Evolutionary conservation across 2,888 invertebrate genomes (phyloP).

Genomic region (Steinernema carpocapsae): DNA sequence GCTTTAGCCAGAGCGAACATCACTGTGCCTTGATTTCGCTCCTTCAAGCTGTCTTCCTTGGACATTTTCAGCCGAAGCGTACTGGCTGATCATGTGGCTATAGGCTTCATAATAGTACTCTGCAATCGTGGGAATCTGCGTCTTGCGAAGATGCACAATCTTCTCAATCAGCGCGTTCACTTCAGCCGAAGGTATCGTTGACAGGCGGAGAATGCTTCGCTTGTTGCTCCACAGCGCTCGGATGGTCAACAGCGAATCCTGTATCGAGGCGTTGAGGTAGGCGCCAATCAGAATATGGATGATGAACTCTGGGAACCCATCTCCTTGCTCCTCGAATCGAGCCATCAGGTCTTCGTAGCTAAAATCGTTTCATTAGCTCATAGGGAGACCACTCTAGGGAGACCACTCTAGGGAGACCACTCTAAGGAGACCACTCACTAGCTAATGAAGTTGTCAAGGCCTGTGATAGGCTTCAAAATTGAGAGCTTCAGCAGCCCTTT

Average conservation of each 20-base stretch:
- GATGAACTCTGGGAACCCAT: slow-evolving; percentile 53
- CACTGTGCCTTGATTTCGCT: slow-evolving; percentile 48
- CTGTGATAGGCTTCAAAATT: slow-evolving; percentile 52
- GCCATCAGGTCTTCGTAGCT: slow-evolving; percentile 61
- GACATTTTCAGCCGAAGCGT: slow-evolving; percentile 50
- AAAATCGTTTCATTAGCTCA: slow-evolving; percentile 37
- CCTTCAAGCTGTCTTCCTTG: slow-evolving; percentile 49
- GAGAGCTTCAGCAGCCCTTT: slow-evolving; percentile 50
- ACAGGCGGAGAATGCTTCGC: slow-evolving; percentile 53
- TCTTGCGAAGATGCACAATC: slow-evolving; percentile 38
- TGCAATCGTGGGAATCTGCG: slow-evolving; percentile 41
- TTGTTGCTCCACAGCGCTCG: slow-evolving; percentile 54
- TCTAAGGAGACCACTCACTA: slow-evolving; percentile 49
- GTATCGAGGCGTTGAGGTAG: slow-evolving; percentile 45
- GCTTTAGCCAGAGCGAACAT: slow-evolving; percentile 54
- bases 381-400: not conserved
- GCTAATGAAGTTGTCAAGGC: slow-evolving; percentile 63
- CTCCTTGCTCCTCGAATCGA: slow-evolving; percentile 56
- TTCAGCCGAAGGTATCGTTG: slow-evolving; percentile 42
- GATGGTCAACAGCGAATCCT: slow-evolving; percentile 44
- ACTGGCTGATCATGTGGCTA: slow-evolving; percentile 50
- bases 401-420: slow-evolving; percentile 36
- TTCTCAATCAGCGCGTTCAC: slow-evolving; percentile 27
- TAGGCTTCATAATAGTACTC: slow-evolving; percentile 55
- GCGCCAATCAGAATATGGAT: slow-evolving; percentile 45